These are phyloP conservation scores for Aplysina aerophoba DNA, from an alignment of 37 sponge, comb jelly and placozoan species.

Conservation along the genomic window DNA sequence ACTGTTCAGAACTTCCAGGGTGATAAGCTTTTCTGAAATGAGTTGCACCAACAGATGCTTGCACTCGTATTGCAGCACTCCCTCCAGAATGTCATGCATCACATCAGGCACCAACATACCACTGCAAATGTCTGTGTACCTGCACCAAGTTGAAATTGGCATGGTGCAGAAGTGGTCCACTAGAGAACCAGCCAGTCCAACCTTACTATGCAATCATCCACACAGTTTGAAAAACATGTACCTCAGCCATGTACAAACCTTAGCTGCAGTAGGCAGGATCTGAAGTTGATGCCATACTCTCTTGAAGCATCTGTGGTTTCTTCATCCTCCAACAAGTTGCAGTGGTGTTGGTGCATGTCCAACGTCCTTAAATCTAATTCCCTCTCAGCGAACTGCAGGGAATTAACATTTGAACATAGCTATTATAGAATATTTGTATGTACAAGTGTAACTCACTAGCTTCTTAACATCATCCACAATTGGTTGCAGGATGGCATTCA, in stretches of 20 bases:
- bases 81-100: constrained; percentile 34
- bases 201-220: background rate
- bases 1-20: constrained; percentile 10
- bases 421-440: no score
- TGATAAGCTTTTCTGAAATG: constrained; percentile 5
- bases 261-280: constrained; percentile 13
- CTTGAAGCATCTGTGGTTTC: background rate
- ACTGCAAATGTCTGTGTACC: constrained; percentile 21
- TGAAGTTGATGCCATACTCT: constrained; percentile 21
- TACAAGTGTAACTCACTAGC: no score
- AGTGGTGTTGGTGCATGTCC: background rate
- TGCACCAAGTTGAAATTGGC: background rate
- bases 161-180: no score
- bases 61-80: constrained; percentile 27
- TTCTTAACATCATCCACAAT: constrained; percentile 39
- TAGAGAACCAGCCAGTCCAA: constrained; percentile 2
- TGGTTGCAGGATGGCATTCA: constrained; percentile 32
- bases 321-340: background rate
- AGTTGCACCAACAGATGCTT: constrained; percentile 11
- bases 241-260: constrained; percentile 1
- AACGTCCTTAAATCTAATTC: background rate
- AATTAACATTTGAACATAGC: background rate
- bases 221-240: background rate
- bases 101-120: constrained; percentile 32
- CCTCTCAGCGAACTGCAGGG: constrained; percentile 13